Percentiles rank a stretch among this genome's conserved stretches.
These are phyloP conservation scores for Coptotermes formosanus DNA, from an alignment of 1,140 invertebrate genomes.

Conservation along the genomic window DNA sequence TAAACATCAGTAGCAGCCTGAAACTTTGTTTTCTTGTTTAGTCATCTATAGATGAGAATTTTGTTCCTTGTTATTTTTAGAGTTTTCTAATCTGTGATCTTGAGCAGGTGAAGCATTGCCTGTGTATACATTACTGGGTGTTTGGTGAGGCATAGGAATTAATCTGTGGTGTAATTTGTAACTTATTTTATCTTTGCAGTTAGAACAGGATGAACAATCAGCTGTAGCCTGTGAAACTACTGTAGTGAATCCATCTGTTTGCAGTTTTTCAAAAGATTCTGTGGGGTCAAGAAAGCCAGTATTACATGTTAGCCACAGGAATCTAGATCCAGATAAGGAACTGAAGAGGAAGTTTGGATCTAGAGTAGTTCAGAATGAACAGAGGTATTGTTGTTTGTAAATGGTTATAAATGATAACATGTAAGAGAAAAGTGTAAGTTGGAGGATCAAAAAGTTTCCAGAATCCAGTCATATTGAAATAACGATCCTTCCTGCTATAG, in stretches of 20 bases:
- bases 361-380: conserved; percentile 68
- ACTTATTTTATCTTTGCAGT: conserved; percentile 41
- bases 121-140: too few species aligned
- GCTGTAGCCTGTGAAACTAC: conserved; percentile 61
- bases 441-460: too few species aligned
- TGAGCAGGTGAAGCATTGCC: too few species aligned
- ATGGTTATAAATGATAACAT: not conserved
- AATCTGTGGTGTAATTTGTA: not conserved
- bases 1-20: too few species aligned
- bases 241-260: conserved; percentile 15
- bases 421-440: too few species aligned
- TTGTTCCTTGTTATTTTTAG: too few species aligned
- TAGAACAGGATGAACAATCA: conserved; percentile 73
- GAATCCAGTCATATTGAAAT: too few species aligned
- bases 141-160: too few species aligned
- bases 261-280: not conserved
- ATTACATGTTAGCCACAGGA: conserved; percentile 65
- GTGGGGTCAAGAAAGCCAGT: conserved; percentile 45
- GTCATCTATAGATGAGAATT: too few species aligned
- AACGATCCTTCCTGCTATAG: too few species aligned
- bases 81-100: too few species aligned
- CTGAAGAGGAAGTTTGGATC: conserved; percentile 82
- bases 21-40: too few species aligned
- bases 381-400: conserved; percentile 50
- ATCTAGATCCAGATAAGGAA: conserved; percentile 82